Conservation (phyloP, 2,797 vertebrate genomes). For the Cephalopachus bancanus region DNA sequence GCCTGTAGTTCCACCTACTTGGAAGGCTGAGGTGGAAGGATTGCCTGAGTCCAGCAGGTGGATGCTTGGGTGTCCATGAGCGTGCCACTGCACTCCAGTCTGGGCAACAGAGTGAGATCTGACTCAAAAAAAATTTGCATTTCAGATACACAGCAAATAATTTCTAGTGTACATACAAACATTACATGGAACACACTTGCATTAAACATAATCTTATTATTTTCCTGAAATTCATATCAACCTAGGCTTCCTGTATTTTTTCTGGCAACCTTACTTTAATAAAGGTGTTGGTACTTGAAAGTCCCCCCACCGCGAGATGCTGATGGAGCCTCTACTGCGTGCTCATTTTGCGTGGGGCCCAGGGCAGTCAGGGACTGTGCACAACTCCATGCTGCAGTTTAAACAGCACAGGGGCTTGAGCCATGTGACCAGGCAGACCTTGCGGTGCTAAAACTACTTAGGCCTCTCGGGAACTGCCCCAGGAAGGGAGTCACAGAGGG, state of each 20-base stretch:
- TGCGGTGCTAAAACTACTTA: background rate
- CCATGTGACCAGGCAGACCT: background rate
- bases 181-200: background rate
- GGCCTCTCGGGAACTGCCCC: background rate
- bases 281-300: too few relatives aligned
- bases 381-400: background rate
- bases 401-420: background rate
- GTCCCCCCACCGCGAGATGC: background rate
- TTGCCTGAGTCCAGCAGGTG: too few relatives aligned
- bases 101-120: too few relatives aligned
- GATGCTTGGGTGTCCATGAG: too few relatives aligned
- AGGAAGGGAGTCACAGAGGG: background rate
- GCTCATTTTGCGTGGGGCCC: background rate
- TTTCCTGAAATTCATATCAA: background rate
- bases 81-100: too few relatives aligned
- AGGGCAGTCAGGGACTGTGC: background rate
- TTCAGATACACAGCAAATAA: conserved; percentile 7
- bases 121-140: background rate
- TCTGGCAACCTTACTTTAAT: background rate
- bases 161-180: background rate
- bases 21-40: too few relatives aligned
- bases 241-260: background rate
- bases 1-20: too few relatives aligned
- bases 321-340: background rate
- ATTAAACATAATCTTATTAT: background rate